A percentile compares a stretch with the other conserved stretches of the same genome.
phyloP scores from a whole-genome alignment of 1,140 invertebrate species.

The Lasaia peninsularis region DNA sequence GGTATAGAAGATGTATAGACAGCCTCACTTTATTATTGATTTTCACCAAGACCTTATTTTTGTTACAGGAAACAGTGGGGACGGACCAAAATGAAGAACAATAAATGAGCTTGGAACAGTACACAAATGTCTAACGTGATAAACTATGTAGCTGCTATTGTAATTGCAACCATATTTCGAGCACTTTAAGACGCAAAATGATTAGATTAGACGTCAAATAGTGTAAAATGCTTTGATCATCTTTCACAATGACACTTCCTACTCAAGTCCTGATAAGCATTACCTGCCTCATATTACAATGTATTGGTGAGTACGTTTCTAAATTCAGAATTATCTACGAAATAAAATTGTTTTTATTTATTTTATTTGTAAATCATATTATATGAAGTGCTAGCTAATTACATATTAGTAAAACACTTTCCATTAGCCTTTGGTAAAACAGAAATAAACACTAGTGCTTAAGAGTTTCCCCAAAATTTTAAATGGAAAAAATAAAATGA shows the following conservation, averaged over 20 bases:
- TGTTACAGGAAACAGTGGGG: not conserved
- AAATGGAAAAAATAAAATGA: too few species aligned
- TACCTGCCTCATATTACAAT: slow-evolving; percentile 41
- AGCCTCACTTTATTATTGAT: too few species aligned
- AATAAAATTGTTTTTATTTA: not conserved
- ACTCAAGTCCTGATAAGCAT: slow-evolving; percentile 39
- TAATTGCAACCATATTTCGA: slow-evolving; percentile 1
- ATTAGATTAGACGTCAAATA: slow-evolving; percentile 25
- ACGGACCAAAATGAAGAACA: not conserved
- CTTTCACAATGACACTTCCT: slow-evolving; percentile 43
- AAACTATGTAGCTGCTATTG: not conserved
- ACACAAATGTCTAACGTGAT: not conserved
- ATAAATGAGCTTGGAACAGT: not conserved
- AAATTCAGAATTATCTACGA: not conserved
- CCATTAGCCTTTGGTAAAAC: too few species aligned
- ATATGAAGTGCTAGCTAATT: too few species aligned
- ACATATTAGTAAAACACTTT: too few species aligned
- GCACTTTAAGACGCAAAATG: slow-evolving; percentile 16
- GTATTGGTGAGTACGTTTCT: slow-evolving; percentile 46
- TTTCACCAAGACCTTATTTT: too few species aligned
- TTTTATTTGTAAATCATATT: too few species aligned
- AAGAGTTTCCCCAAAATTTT: too few species aligned
- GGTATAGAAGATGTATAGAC: too few species aligned
- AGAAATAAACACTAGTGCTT: too few species aligned
- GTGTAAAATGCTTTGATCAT: slow-evolving; percentile 31